phyloP scores from a whole-genome alignment of 2,888 invertebrate species.

The Lasioglossum leucozonium region DNA sequence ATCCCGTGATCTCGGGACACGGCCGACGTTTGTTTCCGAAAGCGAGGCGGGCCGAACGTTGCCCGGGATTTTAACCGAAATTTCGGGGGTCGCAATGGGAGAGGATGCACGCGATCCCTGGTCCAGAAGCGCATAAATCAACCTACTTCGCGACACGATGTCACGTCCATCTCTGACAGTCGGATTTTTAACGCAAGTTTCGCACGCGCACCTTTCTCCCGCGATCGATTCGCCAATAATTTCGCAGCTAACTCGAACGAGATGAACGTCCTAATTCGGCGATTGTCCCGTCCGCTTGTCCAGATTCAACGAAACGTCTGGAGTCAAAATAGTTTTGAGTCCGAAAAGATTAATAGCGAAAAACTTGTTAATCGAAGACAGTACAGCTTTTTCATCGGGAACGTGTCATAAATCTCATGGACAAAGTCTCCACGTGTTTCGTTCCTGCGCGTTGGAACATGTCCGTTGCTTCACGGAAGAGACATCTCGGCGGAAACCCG shows the following conservation, averaged over 20 bases:
- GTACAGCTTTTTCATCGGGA: neutral
- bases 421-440: neutral
- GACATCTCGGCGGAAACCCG: neutral
- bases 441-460: neutral
- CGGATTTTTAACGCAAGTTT: neutral
- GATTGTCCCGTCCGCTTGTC: neutral
- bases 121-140: conserved; percentile 15
- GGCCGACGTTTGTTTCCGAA: neutral
- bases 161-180: neutral
- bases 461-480: neutral
- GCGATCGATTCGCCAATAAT: conserved; percentile 10
- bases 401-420: neutral
- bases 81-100: neutral
- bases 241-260: neutral
- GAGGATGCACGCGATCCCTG: neutral
- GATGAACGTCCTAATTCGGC: conserved; percentile 1
- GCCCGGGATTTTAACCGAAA: neutral
- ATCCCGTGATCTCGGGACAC: neutral
- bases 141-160: conserved; percentile 11
- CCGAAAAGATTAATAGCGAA: neutral
- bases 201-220: neutral
- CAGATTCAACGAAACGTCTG: neutral
- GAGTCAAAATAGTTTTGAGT: neutral
- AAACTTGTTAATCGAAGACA: neutral
- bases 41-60: neutral